Evolutionary conservation across 2,888 invertebrate species (phyloP), one percentile per base, ranked within the genome.

Genomic region (Pheosia tremula): DNA sequence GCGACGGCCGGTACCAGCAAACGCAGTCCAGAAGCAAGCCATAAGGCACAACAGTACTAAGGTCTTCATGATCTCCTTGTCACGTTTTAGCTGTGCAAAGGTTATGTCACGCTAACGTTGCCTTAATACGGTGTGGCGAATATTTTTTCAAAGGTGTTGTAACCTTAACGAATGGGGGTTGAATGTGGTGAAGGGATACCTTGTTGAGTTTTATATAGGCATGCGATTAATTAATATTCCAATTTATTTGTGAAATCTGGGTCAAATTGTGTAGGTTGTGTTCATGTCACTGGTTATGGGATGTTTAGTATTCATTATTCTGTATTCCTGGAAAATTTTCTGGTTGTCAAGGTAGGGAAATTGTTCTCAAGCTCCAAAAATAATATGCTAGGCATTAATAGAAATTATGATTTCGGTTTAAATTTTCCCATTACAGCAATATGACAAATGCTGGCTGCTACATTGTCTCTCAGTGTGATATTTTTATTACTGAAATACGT

Each of bases 1-100:
- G 38, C 36, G 47, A 36, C 59, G 37, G 4, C 37, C 11, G 9
- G 7, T 37, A 6, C 37, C 11, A 11, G 53, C 53, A 10, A 11
- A 37, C 53, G n/a, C 53, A 6, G 60, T 6, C 49, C 47, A 3
- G 60, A 59, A 13, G 62, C 36, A 37, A 53, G 45, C 39, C 37
- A 24, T 53, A 3, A 53, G 53, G 8, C 53, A 53, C n/a, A 53
- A 37, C 4, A 53, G 24, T 37, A 53, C 37, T 37, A 37, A 11
- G 24, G 53, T 24, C 37, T 37, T 53, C 53, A 53, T 53, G n/a
- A 9, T 50, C 4, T 5, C 11, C 4, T 50, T 50, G 5, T 50
- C 24, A 50, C 50, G 24, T 6, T 24, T 24, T 24, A 24, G 24
- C 24, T 24, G 24, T 1, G 24, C 24, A 24, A 24, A 24, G 24